A percentile compares a stretch with the other conserved stretches of the same genome.
Conservation (phyloP, 1,140 invertebrate species). For the Drosophila guanche region DNA sequence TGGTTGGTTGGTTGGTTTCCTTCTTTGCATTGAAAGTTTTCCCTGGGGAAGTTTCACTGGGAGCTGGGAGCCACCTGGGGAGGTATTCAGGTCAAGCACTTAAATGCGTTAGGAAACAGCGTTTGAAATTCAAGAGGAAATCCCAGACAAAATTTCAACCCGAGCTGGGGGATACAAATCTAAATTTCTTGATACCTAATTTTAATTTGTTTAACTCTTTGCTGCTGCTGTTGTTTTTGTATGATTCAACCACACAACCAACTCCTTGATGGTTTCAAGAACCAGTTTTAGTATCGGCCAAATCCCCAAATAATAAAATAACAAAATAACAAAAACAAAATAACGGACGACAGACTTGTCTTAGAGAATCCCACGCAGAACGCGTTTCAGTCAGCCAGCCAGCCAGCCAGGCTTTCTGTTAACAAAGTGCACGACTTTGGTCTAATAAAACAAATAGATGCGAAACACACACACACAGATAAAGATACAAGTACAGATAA, state of each 20-base stretch:
- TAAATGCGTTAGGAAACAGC: constrained; percentile 38
- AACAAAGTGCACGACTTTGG: constrained; percentile 80
- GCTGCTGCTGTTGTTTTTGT: constrained; percentile 27
- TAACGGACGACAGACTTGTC: constrained; percentile 32
- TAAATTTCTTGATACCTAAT: constrained; percentile 52
- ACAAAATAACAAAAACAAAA: constrained; percentile 40
- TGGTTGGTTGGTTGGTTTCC: constrained; percentile 15
- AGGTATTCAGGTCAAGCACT: constrained; percentile 68
- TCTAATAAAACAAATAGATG: constrained; percentile 65
- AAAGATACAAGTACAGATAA: neutral
- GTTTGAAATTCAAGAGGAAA: constrained; percentile 14
- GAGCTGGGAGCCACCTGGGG: neutral
- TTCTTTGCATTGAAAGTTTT: constrained; percentile 13
- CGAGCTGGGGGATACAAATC: neutral
- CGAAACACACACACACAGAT: constrained; percentile 27
- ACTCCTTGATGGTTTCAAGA: constrained; percentile 73
- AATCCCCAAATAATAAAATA: constrained; percentile 44
- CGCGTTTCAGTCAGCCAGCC: constrained; percentile 49
- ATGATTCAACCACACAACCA: constrained; percentile 57
- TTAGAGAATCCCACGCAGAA: constrained; percentile 80
- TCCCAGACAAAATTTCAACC: neutral
- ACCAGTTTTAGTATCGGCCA: constrained; percentile 67
- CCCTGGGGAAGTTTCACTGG: constrained; percentile 16
- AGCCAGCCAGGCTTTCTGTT: constrained; percentile 54
- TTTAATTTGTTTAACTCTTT: constrained; percentile 51